A percentile compares a stretch with the other conserved stretches of the same genome.
phyloP scores from a whole-genome alignment of 2,797 vertebrate species.

The Gastrophryne carolinensis region DNA sequence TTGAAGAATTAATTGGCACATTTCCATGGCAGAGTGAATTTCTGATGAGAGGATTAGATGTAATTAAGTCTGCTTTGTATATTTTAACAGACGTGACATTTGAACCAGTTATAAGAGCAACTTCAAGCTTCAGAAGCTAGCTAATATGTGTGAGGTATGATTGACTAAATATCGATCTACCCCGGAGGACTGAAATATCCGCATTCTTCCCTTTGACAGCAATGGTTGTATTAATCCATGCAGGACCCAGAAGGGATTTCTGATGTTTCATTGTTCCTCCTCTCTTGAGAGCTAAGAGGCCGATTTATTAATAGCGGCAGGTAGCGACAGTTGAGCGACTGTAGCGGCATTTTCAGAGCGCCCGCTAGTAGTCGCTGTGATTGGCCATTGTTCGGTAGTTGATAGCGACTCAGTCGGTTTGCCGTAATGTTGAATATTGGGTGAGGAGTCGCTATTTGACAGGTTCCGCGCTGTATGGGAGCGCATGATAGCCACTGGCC shows the following conservation, averaged over 20 bases:
- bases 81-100: not conserved
- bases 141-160: conserved; percentile 4
- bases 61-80: conserved; percentile 3
- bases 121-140: not conserved
- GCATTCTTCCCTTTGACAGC: conserved; percentile 8
- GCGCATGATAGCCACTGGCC: no score
- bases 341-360: no score
- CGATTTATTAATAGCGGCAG: no score
- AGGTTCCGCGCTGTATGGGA: no score
- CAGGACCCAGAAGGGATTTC: conserved; percentile 4
- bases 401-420: no score
- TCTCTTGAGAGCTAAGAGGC: conserved; percentile 13
- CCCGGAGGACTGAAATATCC: conserved; percentile 10
- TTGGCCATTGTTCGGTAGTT: no score
- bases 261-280: conserved; percentile 10
- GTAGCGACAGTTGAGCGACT: no score
- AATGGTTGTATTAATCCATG: conserved; percentile 5
- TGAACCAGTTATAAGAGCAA: not conserved
- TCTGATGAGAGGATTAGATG: not conserved
- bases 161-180: conserved; percentile 15
- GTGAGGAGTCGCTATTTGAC: no score
- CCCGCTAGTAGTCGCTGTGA: no score
- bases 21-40: not conserved
- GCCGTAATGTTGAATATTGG: no score
- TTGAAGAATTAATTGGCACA: conserved; percentile 1